Conservation (phyloP, 2,888 invertebrate species). For the Minunthozetes semirufus region DNA sequence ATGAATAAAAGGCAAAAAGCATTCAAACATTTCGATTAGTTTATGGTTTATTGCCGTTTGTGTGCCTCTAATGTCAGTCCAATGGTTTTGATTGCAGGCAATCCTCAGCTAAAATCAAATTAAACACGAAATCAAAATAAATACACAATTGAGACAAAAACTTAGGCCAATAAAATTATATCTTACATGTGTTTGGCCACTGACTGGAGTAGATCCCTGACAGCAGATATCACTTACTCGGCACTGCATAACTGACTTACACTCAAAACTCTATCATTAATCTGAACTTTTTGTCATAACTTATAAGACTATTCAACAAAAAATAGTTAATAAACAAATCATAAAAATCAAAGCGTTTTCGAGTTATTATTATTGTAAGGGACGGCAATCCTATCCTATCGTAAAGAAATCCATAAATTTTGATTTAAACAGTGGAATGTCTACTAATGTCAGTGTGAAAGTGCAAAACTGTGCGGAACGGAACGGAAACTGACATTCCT, state of each 20-base stretch:
- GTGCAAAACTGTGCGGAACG: neutral
- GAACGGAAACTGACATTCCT: neutral
- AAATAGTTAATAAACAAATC: no score
- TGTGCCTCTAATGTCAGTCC: neutral
- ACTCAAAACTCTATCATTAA: no score
- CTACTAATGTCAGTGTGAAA: no score
- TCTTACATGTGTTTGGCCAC: neutral
- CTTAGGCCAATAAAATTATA: neutral
- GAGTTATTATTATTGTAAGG: no score
- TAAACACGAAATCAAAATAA: neutral
- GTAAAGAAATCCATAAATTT: neutral
- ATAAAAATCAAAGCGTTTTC: no score
- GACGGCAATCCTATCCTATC: no score
- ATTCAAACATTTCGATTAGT: constrained; percentile 19
- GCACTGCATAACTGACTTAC: no score
- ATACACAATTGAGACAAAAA: neutral
- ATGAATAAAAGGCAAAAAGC: constrained; percentile 4
- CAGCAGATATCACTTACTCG: no score
- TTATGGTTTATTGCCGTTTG: constrained; percentile 19
- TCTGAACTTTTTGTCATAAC: no score
- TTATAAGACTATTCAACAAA: no score
- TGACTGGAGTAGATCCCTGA: no score
- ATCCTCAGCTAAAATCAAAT: neutral
- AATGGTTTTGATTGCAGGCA: neutral
- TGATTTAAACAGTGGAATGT: neutral